A percentile compares a stretch with the other conserved stretches of the same genome.
These are phyloP conservation scores for Apodemus sylvaticus DNA, from an alignment of 2,113 vertebrate genomes.

Conservation along the genomic window DNA sequence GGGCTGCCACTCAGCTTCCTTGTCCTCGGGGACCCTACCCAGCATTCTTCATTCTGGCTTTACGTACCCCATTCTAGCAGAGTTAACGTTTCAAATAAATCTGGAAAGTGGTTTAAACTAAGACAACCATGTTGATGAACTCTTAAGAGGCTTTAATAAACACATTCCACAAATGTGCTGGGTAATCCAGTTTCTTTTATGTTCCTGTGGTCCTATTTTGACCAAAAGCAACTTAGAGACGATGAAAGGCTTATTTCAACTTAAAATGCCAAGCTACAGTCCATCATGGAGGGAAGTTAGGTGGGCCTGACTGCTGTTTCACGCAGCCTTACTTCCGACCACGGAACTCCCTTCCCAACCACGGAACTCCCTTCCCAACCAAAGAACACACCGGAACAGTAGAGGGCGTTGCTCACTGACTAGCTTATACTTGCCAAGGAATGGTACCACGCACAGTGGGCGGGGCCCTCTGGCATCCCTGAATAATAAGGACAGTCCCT, in stretches of 20 bases:
- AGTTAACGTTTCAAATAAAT: slow-evolving; percentile 22
- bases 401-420: neutral
- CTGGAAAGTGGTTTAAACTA: neutral
- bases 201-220: neutral
- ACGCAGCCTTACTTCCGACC: neutral
- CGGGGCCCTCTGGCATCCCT: neutral
- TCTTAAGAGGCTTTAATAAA: slow-evolving; percentile 41
- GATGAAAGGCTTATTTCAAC: neutral
- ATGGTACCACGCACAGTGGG: neutral
- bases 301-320: neutral
- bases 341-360: neutral
- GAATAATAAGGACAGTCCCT: neutral
- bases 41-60: neutral
- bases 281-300: neutral
- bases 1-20: neutral
- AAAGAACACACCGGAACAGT: too few species aligned
- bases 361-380: neutral
- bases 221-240: neutral
- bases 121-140: neutral
- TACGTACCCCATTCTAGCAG: neutral
- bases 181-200: neutral
- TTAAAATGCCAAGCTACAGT: neutral
- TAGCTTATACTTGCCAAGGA: neutral
- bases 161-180: slow-evolving; percentile 2
- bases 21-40: neutral